A percentile compares a stretch with the other conserved stretches of the same genome.
Conservation (phyloP, 2,113 vertebrate genomes). For the Parus major region DNA sequence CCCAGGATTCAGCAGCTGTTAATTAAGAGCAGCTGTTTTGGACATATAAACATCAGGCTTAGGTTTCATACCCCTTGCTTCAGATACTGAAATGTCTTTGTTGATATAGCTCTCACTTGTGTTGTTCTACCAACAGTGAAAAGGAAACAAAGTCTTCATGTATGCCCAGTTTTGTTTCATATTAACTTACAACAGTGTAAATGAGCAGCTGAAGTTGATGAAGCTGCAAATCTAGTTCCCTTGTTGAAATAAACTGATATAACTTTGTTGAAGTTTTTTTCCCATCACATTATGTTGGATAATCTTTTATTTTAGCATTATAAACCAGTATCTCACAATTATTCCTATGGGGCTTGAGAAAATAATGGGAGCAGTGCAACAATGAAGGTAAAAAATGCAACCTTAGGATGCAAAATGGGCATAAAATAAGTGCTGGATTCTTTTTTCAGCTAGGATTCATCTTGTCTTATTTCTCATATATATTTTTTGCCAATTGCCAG, state of each 20-base stretch:
- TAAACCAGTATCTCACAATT: neutral
- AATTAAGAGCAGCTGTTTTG: neutral
- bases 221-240: neutral
- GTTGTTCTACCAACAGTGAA: neutral
- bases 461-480: neutral
- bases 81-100: neutral
- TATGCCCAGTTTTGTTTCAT: neutral
- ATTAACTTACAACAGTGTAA: neutral
- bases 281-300: neutral
- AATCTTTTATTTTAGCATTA: neutral
- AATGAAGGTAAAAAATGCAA: neutral
- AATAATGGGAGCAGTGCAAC: neutral
- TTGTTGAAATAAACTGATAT: neutral
- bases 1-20: neutral
- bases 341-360: neutral
- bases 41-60: neutral
- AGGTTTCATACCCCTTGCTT: neutral
- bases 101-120: neutral
- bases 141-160: neutral
- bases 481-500: neutral
- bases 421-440: neutral
- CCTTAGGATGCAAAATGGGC: neutral
- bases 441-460: neutral
- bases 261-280: neutral
- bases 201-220: neutral